These are phyloP conservation scores for Syrista parreyssii DNA, from an alignment of 2,888 invertebrate genomes.

Conservation along the genomic window DNA sequence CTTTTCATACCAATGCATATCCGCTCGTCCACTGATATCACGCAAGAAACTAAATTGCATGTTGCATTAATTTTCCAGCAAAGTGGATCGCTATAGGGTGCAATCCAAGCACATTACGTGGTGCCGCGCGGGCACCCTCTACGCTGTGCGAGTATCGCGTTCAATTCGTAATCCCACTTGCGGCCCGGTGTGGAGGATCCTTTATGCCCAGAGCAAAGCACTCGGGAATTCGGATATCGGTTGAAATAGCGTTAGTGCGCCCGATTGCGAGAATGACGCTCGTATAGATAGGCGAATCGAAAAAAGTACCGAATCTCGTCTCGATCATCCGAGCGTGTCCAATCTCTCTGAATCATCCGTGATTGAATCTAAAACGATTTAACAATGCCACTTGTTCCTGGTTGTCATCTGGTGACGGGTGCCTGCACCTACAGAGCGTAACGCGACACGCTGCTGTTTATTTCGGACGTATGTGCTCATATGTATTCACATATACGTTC, in stretches of 20 bases:
- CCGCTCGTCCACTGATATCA: background rate
- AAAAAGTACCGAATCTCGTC: constrained; percentile 2
- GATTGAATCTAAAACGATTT: constrained; percentile 47
- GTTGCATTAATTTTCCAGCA: background rate
- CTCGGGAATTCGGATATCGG: background rate
- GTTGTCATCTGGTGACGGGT: constrained; percentile 47
- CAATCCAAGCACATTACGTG: background rate
- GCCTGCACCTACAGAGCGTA: constrained; percentile 40
- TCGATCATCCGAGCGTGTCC: constrained; percentile 28
- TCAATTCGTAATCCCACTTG: background rate
- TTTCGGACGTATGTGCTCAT: constrained; percentile 36
- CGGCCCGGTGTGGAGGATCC: background rate
- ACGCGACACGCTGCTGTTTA: constrained; percentile 48
- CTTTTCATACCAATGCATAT: background rate
- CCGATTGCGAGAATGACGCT: background rate
- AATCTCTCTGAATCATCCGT: constrained; percentile 46
- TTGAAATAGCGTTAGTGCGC: background rate
- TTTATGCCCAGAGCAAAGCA: background rate
- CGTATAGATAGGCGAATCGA: background rate
- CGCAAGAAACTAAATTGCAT: background rate
- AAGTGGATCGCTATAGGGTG: background rate
- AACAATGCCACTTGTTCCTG: constrained; percentile 61
- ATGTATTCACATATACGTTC: background rate
- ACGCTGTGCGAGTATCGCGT: background rate
- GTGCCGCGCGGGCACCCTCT: background rate